A percentile compares a stretch with the other conserved stretches of the same genome.
Conservation (phyloP, 2,797 vertebrate species). For the Melanotaenia pygmaea region DNA sequence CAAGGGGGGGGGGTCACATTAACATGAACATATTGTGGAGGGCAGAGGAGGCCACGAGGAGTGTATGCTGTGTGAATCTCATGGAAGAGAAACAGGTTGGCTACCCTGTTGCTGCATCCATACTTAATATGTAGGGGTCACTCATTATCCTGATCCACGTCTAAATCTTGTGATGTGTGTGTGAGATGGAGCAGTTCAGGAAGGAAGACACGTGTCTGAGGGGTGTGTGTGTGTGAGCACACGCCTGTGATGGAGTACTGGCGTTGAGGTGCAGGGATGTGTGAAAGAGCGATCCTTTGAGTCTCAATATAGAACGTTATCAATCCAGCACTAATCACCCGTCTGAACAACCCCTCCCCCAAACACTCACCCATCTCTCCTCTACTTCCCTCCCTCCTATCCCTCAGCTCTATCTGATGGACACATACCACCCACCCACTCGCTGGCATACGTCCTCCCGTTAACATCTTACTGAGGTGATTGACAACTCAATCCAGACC, state of each 20-base stretch:
- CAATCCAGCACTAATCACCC: slow-evolving; percentile 73
- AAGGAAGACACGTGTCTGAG: slow-evolving; percentile 40
- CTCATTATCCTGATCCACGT: slow-evolving; percentile 13
- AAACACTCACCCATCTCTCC: neutral
- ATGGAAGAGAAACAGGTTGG: slow-evolving; percentile 46
- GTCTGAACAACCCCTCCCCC: slow-evolving; percentile 26
- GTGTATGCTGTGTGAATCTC: slow-evolving; percentile 22
- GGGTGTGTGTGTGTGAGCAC: slow-evolving; percentile 29
- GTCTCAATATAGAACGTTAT: slow-evolving; percentile 77
- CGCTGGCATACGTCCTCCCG: slow-evolving; percentile 8
- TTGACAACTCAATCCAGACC: slow-evolving; percentile 46
- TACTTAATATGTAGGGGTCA: slow-evolving; percentile 42
- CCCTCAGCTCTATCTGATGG: slow-evolving; percentile 43
- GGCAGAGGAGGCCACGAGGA: slow-evolving; percentile 43
- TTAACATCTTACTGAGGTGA: slow-evolving; percentile 44
- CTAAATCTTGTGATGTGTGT: slow-evolving; percentile 5
- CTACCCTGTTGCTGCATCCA: slow-evolving; percentile 56
- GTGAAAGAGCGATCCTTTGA: slow-evolving; percentile 60
- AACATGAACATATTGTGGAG: slow-evolving; percentile 56
- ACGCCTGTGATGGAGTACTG: slow-evolving; percentile 46
- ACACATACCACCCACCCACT: slow-evolving; percentile 34
- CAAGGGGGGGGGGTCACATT: slow-evolving; percentile 35
- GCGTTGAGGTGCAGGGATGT: slow-evolving; percentile 42
- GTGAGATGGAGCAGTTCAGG: neutral
- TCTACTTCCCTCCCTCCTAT: slow-evolving; percentile 7